These are phyloP conservation scores for Brachyopa scutellaris DNA, from an alignment of 2,888 invertebrate species.

Conservation along the genomic window DNA sequence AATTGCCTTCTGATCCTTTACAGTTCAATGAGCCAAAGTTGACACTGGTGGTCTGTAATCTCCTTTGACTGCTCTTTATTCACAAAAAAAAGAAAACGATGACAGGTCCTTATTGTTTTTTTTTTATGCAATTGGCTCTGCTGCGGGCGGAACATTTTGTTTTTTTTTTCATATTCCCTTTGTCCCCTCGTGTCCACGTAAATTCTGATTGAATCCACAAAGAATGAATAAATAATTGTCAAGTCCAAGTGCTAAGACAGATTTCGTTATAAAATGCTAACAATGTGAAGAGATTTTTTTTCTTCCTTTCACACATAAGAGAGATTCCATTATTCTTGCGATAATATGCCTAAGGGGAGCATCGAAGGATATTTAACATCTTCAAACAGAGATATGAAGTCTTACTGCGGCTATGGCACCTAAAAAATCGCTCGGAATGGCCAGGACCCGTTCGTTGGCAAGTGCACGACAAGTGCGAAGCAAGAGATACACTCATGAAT, in stretches of 20 bases:
- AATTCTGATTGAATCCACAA: conserved; percentile 42
- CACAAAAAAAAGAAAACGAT: conserved; percentile 1
- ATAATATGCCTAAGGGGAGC: conserved; percentile 45
- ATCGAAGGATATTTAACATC: conserved; percentile 60
- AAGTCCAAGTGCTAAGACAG: not conserved
- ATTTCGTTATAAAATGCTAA: conserved; percentile 5
- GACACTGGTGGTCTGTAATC: not conserved
- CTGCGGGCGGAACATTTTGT: conserved; percentile 39
- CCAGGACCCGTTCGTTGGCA: no score
- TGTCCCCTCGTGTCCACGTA: conserved; percentile 23
- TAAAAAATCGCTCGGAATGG: no score
- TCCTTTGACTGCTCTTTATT: not conserved
- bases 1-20: conserved; percentile 52
- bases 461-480: no score
- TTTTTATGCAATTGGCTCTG: no score
- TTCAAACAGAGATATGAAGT: conserved; percentile 36
- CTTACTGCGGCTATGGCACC: not conserved
- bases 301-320: not conserved
- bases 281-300: not conserved
- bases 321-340: conserved; percentile 48
- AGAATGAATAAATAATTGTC: not conserved
- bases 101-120: no score
- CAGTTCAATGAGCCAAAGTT: conserved; percentile 31
- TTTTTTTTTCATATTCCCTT: conserved; percentile 32
- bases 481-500: no score